Evolutionary conservation across 1,140 invertebrate species (phyloP).

Genomic region (Temnothorax curvispinosus): DNA sequence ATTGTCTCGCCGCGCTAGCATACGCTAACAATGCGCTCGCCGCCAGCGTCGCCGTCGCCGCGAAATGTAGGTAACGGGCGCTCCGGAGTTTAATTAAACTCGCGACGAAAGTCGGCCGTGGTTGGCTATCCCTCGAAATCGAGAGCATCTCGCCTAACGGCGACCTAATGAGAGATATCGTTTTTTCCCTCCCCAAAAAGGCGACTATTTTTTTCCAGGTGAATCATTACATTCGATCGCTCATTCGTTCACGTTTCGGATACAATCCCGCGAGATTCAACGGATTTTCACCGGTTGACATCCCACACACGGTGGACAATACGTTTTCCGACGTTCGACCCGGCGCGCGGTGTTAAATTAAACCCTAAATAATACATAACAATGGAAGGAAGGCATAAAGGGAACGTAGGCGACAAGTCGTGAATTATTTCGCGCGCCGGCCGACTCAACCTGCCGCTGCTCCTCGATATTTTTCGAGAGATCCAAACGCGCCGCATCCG

Average conservation of each 20-base stretch:
- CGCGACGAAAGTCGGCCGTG: slow-evolving; percentile 54
- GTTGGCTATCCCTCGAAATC: slow-evolving; percentile 40
- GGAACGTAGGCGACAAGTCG: not conserved
- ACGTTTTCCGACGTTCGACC: slow-evolving; percentile 31
- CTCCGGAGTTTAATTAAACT: slow-evolving; percentile 77
- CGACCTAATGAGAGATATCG: not conserved
- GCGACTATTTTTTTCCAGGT: not conserved
- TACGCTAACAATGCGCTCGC: slow-evolving; percentile 67
- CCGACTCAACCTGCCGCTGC: not conserved
- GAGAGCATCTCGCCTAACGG: not conserved
- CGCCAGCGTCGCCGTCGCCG: slow-evolving; percentile 56
- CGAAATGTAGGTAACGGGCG: slow-evolving; percentile 60
- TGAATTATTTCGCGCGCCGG: slow-evolving; percentile 45
- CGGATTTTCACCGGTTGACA: not conserved
- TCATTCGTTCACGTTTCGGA: not conserved
- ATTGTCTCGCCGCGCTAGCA: slow-evolving; percentile 66
- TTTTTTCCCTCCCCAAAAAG: not conserved
- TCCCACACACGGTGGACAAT: not conserved
- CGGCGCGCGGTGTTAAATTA: slow-evolving; percentile 31
- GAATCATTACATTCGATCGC: not conserved
- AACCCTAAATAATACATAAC: slow-evolving; percentile 55
- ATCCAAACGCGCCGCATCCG: slow-evolving; percentile 16
- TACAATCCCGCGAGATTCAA: not conserved
- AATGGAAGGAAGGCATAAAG: slow-evolving; percentile 29
- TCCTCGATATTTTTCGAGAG: slow-evolving; percentile 40